Percentiles rank a stretch among this genome's conserved stretches.
These are phyloP conservation scores for Haemorhous mexicanus DNA, from an alignment of 2,113 vertebrate genomes.

Conservation along the genomic window DNA sequence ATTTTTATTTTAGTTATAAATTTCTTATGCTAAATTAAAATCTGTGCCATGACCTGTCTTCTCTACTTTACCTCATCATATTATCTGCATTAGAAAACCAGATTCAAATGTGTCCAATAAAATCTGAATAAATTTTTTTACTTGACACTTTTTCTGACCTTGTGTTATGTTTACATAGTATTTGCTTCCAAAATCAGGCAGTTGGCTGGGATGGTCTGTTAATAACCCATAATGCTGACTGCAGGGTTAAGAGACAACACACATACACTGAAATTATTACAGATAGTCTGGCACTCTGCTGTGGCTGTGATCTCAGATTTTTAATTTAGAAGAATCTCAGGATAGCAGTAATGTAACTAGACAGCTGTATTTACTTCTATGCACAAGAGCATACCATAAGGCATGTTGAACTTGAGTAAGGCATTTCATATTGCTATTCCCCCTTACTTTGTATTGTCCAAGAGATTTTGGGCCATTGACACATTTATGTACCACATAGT, in stretches of 20 bases:
- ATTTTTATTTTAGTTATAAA: background rate
- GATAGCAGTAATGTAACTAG: constrained; percentile 9
- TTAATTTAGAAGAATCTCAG: constrained; percentile 28
- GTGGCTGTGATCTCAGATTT: constrained; percentile 28
- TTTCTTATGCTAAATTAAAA: background rate
- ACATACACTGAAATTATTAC: constrained; percentile 5
- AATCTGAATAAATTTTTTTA: background rate
- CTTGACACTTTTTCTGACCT: background rate
- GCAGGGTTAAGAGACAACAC: background rate
- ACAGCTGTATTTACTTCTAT: constrained; percentile 38
- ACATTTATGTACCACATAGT: background rate
- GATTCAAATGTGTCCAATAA: background rate
- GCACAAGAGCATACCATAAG: background rate
- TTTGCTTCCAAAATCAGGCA: background rate
- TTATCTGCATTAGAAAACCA: background rate
- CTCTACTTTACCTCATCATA: background rate
- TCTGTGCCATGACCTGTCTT: background rate
- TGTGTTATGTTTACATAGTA: background rate
- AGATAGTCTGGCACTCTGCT: background rate
- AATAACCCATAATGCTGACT: background rate
- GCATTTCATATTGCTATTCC: background rate
- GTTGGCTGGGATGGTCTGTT: background rate
- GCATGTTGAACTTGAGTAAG: background rate
- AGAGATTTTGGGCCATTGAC: background rate
- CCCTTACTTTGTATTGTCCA: background rate